Base-by-base conservation (phyloP, 2,888 invertebrate species). In the Anoncus sp. region DNA sequence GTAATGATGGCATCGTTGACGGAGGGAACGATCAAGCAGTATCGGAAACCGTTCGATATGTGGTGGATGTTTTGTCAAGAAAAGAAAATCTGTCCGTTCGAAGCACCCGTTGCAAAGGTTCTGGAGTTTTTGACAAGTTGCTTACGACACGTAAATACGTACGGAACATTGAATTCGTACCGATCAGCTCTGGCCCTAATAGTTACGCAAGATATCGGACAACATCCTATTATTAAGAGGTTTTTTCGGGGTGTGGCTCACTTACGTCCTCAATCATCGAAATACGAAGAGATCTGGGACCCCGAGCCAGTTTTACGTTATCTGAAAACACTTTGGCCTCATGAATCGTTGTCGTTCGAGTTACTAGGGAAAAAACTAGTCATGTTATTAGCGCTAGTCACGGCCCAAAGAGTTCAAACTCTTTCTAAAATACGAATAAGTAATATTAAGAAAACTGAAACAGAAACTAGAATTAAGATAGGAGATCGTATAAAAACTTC, bases 51-150 rank as follows among this genome's bases (percentile, higher is more conserved):
- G 16, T 71, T 83, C 18, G 83, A 81, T 71, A 53, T 75, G 14
- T 87, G 84, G 82, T 84, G 80, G 79, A n/a, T 57, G 9, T 86
- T 82, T 71, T 83, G 82, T 60, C 43, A 63, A 35, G 40, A 43
- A 14, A 65, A 67, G 40, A 20, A 35, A 16, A 22, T 63, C 18
- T 18, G 31, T 71, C 66, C 66, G 9, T 71, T 70, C 43, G 18
- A 71, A 22, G 47, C 35, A 51, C 20, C 45, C 14, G 9, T 27
- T 3, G n/a, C 12, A 6, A 22, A 14, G 2, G n/a, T 49, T 22
- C 49, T 60, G 22, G 80, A 22, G 57, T 40, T 40, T 35, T 77
- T 40, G 9, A 59, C 59, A 10, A 0, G 24, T 47, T 60, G 51
- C 10, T 74, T 47, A 14, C 31, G 51, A 16, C 49, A 71, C 1